These are phyloP conservation scores for Caenorhabditis elegans DNA, from an alignment of 1,140 invertebrate species.

Conservation along the genomic window DNA sequence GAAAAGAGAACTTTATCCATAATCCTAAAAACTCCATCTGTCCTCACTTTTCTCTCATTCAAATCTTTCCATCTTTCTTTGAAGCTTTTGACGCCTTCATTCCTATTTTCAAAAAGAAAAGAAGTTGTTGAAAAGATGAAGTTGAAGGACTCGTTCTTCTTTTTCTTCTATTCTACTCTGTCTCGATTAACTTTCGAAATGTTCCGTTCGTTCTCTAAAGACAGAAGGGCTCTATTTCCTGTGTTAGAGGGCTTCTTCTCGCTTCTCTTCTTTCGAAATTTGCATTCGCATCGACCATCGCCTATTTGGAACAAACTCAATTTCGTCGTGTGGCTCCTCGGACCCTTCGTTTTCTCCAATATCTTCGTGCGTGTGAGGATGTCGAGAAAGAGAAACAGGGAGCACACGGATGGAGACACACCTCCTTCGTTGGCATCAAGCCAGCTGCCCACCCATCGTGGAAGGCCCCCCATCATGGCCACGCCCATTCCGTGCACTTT, in stretches of 20 bases:
- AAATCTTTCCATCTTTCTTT: background rate
- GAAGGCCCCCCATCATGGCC: background rate
- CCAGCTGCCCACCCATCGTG: conserved; percentile 23
- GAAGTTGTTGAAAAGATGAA: background rate
- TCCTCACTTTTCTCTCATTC: background rate
- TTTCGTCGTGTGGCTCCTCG: background rate
- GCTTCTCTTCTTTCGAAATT: conserved; percentile 18
- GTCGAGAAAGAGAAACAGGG: background rate
- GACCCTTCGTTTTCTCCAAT: conserved; percentile 3
- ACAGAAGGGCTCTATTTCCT: conserved; percentile 21
- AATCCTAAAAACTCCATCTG: background rate
- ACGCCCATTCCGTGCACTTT: conserved; percentile 19
- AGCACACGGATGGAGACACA: background rate
- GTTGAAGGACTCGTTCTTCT: background rate
- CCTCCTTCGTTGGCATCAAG: conserved; percentile 30
- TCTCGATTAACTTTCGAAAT: conserved; percentile 15
- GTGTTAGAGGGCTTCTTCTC: background rate
- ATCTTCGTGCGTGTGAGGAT: background rate
- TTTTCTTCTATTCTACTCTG: background rate
- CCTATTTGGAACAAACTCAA: conserved; percentile 31
- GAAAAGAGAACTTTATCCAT: background rate
- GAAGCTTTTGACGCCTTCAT: background rate
- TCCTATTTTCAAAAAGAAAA: background rate
- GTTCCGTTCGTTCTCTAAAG: background rate
- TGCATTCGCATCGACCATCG: background rate